Percentiles rank a stretch among this genome's conserved stretches.
phyloP scores from a whole-genome alignment of 1,140 invertebrate genomes.

The Drosophila murphyi region DNA sequence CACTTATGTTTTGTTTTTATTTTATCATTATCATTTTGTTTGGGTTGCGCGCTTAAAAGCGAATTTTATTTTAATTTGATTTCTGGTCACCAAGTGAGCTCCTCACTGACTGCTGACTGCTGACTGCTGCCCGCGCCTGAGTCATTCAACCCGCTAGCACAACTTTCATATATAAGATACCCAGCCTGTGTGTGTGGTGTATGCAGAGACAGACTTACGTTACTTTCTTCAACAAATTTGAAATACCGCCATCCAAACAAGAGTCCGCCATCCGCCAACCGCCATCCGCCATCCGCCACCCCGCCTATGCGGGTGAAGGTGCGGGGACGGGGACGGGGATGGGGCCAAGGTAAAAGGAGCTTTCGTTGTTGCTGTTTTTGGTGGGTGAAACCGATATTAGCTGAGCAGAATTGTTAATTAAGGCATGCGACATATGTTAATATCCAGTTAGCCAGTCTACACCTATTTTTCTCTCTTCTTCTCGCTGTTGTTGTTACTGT shows the following conservation, averaged over 20 bases:
- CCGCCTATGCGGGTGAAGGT: slow-evolving; percentile 1
- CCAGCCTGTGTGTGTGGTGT: not conserved
- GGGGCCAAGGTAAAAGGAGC: slow-evolving; percentile 56
- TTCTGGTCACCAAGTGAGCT: slow-evolving; percentile 37
- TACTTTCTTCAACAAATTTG: slow-evolving; percentile 73
- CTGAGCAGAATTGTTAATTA: slow-evolving; percentile 80
- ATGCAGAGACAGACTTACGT: slow-evolving; percentile 7
- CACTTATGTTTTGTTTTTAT: slow-evolving; percentile 13
- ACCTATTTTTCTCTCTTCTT: too few species aligned
- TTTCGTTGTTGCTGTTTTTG: slow-evolving; percentile 58
- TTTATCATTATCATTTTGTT: not conserved
- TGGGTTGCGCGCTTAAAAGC: slow-evolving; percentile 22
- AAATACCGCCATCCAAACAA: slow-evolving; percentile 50
- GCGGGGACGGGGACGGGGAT: not conserved
- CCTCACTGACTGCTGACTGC: not conserved
- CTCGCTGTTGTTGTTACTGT: slow-evolving; percentile 12
- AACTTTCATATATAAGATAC: slow-evolving; percentile 60
- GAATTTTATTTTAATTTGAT: slow-evolving; percentile 64
- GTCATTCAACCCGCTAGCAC: slow-evolving; percentile 68
- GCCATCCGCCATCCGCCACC: slow-evolving; percentile 6
- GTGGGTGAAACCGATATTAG: slow-evolving; percentile 83
- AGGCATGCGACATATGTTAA: slow-evolving; percentile 71
- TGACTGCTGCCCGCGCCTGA: slow-evolving; percentile 28
- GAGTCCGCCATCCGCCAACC: not conserved
- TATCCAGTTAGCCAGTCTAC: slow-evolving; percentile 27